Conservation (phyloP, 2,888 invertebrate genomes). For the Abscondita cerata region DNA sequence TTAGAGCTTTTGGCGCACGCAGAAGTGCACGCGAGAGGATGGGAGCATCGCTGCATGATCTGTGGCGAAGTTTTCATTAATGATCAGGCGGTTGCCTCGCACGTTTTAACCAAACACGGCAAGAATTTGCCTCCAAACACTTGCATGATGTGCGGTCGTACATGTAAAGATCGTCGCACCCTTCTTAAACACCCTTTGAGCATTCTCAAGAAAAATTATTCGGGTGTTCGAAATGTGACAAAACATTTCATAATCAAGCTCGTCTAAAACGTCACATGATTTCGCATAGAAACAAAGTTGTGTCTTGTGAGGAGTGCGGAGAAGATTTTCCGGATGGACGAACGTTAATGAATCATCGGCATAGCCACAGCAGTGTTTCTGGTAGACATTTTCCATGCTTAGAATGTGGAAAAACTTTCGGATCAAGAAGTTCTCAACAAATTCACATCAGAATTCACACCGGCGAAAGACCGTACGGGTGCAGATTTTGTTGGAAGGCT, state of each 20-base stretch:
- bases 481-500: slow-evolving; percentile 87
- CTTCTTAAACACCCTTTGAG: slow-evolving; percentile 74
- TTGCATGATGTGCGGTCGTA: slow-evolving; percentile 71
- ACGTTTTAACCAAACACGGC: slow-evolving; percentile 67
- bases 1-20: slow-evolving; percentile 80
- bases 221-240: slow-evolving; percentile 72
- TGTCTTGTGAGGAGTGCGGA: slow-evolving; percentile 72
- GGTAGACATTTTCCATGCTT: slow-evolving; percentile 78
- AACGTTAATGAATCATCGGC: slow-evolving; percentile 72
- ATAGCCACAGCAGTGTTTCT: slow-evolving; percentile 63
- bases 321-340: slow-evolving; percentile 75
- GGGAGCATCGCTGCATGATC: slow-evolving; percentile 66
- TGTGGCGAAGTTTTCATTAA: slow-evolving; percentile 71
- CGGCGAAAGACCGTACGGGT: slow-evolving; percentile 83
- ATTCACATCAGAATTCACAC: slow-evolving; percentile 88
- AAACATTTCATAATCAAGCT: slow-evolving; percentile 75
- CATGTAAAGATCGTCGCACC: slow-evolving; percentile 72
- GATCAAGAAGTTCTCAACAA: slow-evolving; percentile 84
- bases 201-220: slow-evolving; percentile 68
- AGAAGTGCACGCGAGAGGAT: slow-evolving; percentile 74
- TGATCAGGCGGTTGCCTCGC: slow-evolving; percentile 68
- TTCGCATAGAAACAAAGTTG: slow-evolving; percentile 74
- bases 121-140: slow-evolving; percentile 69
- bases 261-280: slow-evolving; percentile 71
- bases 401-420: slow-evolving; percentile 87